Evolutionary conservation across 2,113 vertebrate species (phyloP).

Genomic region (Leucopternis melanops): DNA sequence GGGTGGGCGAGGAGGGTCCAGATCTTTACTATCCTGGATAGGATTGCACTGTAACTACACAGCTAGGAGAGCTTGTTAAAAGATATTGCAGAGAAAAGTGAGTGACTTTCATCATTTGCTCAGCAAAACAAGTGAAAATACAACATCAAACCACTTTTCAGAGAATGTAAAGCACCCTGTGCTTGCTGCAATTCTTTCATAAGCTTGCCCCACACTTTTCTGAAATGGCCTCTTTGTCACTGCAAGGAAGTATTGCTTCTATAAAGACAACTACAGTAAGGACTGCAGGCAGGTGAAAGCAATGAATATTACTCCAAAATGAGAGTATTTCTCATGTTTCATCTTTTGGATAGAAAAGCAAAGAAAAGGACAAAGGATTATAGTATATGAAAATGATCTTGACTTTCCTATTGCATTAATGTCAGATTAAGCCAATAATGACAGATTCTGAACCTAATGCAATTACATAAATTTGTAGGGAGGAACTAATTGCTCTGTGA

Average conservation of each 20-base stretch:
- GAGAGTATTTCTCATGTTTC: background rate
- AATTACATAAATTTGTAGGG: background rate
- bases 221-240: background rate
- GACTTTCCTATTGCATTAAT: background rate
- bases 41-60: background rate
- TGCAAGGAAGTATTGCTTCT: background rate
- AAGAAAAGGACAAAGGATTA: background rate
- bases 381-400: background rate
- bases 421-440: background rate
- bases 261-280: background rate
- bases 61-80: background rate
- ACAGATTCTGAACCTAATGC: background rate
- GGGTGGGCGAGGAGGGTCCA: background rate
- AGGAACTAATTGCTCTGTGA: background rate
- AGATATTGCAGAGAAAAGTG: background rate
- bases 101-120: background rate
- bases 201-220: background rate
- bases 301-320: background rate
- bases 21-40: background rate
- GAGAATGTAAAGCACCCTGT: background rate
- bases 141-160: background rate
- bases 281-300: background rate
- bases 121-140: background rate
- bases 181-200: background rate
- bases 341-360: background rate